A percentile compares a stretch with the other conserved stretches of the same genome.
phyloP scores from a whole-genome alignment of 1,140 invertebrate species.

The Pectinophora gossypiella region DNA sequence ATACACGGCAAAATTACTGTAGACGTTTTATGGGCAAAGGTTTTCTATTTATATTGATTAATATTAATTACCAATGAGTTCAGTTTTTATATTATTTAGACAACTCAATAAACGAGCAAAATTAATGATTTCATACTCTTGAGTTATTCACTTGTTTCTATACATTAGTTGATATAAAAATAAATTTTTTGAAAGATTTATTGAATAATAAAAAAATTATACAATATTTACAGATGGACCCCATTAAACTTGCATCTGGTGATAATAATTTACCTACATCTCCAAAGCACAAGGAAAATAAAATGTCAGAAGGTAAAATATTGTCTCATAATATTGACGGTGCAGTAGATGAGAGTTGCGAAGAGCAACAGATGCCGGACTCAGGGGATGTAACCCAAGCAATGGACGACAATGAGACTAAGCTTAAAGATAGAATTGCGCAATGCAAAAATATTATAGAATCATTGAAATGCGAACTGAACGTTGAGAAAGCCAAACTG shows the following conservation, averaged over 20 bases:
- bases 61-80: too few species aligned
- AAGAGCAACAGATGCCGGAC: background rate
- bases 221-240: background rate
- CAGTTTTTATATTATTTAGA: too few species aligned
- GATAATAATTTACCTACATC: background rate
- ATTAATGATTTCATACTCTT: too few species aligned
- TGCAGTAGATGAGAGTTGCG: background rate
- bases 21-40: too few species aligned
- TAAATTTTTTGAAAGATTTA: background rate
- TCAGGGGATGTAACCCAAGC: constrained; percentile 8
- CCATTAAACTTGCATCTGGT: background rate
- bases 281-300: background rate
- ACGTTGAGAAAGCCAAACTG: constrained; percentile 50
- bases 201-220: background rate
- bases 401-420: constrained; percentile 41
- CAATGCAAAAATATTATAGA: constrained; percentile 53
- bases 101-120: too few species aligned
- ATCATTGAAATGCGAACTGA: constrained; percentile 50
- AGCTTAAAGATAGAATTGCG: constrained; percentile 49
- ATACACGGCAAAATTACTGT: too few species aligned
- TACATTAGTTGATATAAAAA: too few species aligned
- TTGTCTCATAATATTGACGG: background rate
- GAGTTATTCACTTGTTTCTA: too few species aligned
- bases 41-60: too few species aligned
- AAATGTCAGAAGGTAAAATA: background rate